Evolutionary conservation across 2,113 vertebrate genomes (phyloP).

Genomic region (Butorides virescens): DNA sequence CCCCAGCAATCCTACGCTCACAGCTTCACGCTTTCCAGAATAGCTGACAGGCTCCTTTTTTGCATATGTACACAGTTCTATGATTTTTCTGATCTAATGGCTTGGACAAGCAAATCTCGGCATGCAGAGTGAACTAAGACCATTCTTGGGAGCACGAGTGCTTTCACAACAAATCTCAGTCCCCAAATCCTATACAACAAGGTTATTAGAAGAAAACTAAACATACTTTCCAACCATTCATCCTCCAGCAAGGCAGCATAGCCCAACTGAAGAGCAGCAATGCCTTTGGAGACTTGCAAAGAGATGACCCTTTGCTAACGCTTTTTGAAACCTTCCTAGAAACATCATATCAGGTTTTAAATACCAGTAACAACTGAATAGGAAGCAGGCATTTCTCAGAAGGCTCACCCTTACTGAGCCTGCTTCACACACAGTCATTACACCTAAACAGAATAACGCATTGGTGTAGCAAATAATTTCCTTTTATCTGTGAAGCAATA

Average conservation of each 20-base stretch:
- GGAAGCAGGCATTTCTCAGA: background rate
- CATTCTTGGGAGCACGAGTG: background rate
- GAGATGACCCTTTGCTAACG: background rate
- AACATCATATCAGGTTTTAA: background rate
- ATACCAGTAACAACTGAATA: rapidly evolving
- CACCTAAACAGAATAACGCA: rapidly evolving
- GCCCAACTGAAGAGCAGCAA: background rate
- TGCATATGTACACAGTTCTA: rapidly evolving
- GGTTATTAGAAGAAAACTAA: background rate
- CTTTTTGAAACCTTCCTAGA: background rate
- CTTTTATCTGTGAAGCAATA: background rate
- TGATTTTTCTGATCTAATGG: background rate
- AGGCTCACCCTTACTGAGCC: background rate
- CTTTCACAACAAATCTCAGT: background rate
- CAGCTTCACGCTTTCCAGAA: background rate
- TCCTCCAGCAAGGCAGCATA: background rate
- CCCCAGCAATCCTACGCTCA: background rate
- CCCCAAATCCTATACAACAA: background rate
- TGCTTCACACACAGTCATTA: background rate
- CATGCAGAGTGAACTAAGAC: background rate
- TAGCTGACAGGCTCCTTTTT: background rate
- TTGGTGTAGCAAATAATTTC: background rate
- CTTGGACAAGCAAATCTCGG: background rate
- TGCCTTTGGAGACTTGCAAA: background rate
- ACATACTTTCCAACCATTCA: background rate